Conservation (phyloP, 2,113 vertebrate genomes). For the Corythornis cristatus region DNA sequence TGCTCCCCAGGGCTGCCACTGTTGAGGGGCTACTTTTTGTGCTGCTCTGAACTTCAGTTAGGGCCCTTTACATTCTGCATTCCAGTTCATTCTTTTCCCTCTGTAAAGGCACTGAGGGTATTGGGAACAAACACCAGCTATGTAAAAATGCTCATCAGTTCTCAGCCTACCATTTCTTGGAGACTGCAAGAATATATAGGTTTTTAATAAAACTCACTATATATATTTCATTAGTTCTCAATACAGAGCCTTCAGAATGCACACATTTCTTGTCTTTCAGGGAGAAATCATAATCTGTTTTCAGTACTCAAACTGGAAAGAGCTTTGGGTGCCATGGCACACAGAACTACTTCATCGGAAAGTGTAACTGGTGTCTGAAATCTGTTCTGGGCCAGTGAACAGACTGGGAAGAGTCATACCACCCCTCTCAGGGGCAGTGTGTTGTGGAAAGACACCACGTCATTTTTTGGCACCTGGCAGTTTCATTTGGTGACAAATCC, state of each 20-base stretch:
- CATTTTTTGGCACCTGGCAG: background rate
- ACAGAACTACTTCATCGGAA: background rate
- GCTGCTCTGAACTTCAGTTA: background rate
- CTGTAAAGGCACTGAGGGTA: background rate
- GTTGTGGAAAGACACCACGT: background rate
- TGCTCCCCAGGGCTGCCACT: background rate
- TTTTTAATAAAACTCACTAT: background rate
- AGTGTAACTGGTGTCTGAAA: background rate
- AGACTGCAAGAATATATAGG: background rate
- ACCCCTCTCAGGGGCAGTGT: background rate
- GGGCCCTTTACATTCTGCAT: background rate
- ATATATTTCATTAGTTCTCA: background rate
- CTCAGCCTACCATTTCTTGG: background rate
- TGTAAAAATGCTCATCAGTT: background rate
- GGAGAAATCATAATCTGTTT: background rate
- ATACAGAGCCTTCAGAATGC: background rate
- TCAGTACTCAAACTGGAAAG: background rate
- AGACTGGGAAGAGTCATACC: background rate
- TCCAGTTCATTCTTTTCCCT: background rate
- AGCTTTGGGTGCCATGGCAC: background rate
- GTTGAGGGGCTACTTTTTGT: background rate
- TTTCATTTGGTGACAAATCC: slow-evolving; percentile 15
- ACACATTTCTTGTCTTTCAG: background rate
- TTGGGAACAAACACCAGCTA: background rate
- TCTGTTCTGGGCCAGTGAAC: background rate